Evolutionary conservation across 2,888 invertebrate species (phyloP), one percentile per base, ranked within the genome.

Genomic region (Amblyteles armatorius): DNA sequence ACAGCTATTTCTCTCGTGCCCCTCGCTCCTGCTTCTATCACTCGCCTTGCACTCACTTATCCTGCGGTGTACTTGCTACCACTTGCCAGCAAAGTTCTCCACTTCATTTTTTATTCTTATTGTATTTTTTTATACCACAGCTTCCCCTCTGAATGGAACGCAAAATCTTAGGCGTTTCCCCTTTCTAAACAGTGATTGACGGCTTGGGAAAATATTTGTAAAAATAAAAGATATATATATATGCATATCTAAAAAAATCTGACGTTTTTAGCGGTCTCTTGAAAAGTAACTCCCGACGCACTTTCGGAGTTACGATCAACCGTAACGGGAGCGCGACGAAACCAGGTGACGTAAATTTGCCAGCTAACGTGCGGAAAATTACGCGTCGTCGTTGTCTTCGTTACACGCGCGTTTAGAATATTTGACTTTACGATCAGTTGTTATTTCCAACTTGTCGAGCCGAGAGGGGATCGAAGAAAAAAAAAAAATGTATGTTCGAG

Each of bases 321-420:
- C 68, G 67, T 81, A 84, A 84, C 84, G 81, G 74, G 78, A 84
- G 55, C 84, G 78, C 78, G 69, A 69, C 84, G 73, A 74, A 69
- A 50, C 69, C 79, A 84, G 69, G 84, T 71, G 83, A 86, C 79
- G 84, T 88, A 85, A 87, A 86, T 87, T 87, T 85, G 82, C 85
- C 74, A 73, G 79, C 86, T 87, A 88, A 89, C 83, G 80, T 78
- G 88, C 88, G 84, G 87, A 87, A 89, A 89, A 89, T 88, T 86
- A 86, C 87, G 79, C 78, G 71, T 72, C 81, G 78, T 72, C 81
- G 78, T 77, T 67, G 69, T 60, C 72, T 73, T 50, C 55, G 57
- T 60, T 77, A 71, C 50, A 11, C 67, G 72, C 60, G 44, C 63
- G 60, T 73, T 76, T 76, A 48, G 80, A 83, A 85, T 83, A 80